These are phyloP conservation scores for Erythrocercus mccallii DNA, from an alignment of 2,113 vertebrate genomes.

Conservation along the genomic window DNA sequence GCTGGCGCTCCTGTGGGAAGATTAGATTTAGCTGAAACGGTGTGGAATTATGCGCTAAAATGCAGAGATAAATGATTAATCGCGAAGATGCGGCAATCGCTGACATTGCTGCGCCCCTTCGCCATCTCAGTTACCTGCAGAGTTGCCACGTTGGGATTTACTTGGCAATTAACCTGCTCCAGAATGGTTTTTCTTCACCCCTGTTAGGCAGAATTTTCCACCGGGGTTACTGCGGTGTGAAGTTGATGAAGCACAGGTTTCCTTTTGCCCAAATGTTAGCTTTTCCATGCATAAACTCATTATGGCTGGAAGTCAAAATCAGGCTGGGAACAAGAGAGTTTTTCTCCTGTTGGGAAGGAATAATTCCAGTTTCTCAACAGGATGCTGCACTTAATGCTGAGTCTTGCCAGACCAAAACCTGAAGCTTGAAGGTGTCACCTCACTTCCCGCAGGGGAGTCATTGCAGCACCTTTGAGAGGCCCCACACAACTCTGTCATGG, in stretches of 20 bases:
- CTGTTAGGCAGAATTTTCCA: neutral
- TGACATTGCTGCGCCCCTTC: neutral
- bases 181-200: conserved; percentile 5
- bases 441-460: neutral
- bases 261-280: conserved; percentile 38
- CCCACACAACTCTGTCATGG: neutral
- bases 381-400: neutral
- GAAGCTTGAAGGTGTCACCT: neutral
- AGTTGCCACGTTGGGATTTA: neutral
- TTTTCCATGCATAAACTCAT: conserved; percentile 37
- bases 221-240: conserved; percentile 1
- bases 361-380: neutral
- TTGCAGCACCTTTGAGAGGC: neutral
- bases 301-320: neutral
- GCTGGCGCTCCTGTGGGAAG: neutral
- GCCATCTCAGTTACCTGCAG: neutral
- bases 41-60: neutral
- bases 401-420: neutral
- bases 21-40: neutral
- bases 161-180: conserved; percentile 32
- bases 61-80: conserved; percentile 20
- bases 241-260: conserved; percentile 46
- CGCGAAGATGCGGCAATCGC: neutral
- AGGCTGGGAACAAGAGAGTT: neutral
- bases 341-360: neutral